A percentile compares a stretch with the other conserved stretches of the same genome.
These are phyloP conservation scores for Globodera ellingtonae DNA, from an alignment of 1,140 invertebrate genomes.

Conservation along the genomic window DNA sequence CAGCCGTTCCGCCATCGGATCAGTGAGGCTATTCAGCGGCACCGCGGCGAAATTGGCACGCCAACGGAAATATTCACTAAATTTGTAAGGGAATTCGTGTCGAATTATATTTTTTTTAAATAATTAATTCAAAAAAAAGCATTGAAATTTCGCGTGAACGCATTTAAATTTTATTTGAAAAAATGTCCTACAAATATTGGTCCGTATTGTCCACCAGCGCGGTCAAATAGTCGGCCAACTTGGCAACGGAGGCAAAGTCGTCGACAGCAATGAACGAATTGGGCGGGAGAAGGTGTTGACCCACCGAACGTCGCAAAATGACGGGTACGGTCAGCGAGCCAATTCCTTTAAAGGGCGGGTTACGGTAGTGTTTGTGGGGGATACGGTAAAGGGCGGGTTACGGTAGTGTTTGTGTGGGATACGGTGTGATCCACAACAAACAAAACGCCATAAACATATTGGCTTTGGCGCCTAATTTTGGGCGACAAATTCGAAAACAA, in stretches of 20 bases:
- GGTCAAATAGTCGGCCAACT: slow-evolving; percentile 49
- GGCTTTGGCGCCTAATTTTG: too few species aligned
- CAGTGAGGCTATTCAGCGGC: slow-evolving; percentile 51
- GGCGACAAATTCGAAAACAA: too few species aligned
- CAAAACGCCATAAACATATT: not conserved
- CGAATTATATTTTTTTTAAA: not conserved
- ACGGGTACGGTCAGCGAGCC: slow-evolving; percentile 50
- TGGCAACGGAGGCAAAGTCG: slow-evolving; percentile 49
- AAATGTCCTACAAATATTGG: slow-evolving; percentile 51
- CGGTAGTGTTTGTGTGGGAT: too few species aligned
- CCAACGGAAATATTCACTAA: slow-evolving; percentile 61
- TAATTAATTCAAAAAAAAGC: too few species aligned
- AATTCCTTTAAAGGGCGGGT: slow-evolving; percentile 27
- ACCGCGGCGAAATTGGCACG: slow-evolving; percentile 50
- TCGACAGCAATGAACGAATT: slow-evolving; percentile 61
- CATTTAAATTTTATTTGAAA: too few species aligned
- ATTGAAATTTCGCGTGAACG: too few species aligned
- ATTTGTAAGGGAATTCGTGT: slow-evolving; percentile 16
- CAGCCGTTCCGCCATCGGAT: slow-evolving; percentile 55
- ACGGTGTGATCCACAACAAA: not conserved
- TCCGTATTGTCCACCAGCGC: slow-evolving; percentile 52
- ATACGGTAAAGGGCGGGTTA: not conserved
- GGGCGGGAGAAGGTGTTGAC: slow-evolving; percentile 56
- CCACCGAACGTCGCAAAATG: slow-evolving; percentile 55
- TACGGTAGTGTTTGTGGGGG: not conserved